phyloP scores from a whole-genome alignment of 2,797 vertebrate genomes.

The Acanthopagrus latus region DNA sequence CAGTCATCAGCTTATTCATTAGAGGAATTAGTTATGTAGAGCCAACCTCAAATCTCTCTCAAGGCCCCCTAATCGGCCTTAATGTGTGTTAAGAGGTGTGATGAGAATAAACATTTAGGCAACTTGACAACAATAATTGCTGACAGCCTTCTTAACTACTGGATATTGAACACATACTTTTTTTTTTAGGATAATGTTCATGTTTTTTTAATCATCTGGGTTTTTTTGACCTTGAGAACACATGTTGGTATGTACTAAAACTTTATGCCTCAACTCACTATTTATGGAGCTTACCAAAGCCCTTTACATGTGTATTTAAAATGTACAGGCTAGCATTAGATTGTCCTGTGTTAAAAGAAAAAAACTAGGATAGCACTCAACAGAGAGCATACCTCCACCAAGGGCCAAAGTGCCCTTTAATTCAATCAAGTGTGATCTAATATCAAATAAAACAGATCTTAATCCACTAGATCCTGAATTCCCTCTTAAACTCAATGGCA shows the following conservation, averaged over 20 bases:
- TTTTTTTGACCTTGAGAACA: neutral
- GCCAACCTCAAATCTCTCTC: conserved; percentile 5
- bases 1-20: conserved; percentile 17
- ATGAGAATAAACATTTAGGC: conserved; percentile 12
- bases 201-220: conserved; percentile 19
- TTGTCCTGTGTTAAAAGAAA: neutral
- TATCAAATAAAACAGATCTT: too few species aligned
- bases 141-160: conserved; percentile 29
- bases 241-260: neutral
- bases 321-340: neutral
- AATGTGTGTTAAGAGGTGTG: conserved; percentile 20
- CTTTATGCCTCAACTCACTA: neutral
- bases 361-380: too few species aligned
- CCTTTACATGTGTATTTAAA: neutral
- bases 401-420: too few species aligned
- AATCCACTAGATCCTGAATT: too few species aligned
- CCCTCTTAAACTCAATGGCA: neutral
- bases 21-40: conserved; percentile 9
- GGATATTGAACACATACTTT: conserved; percentile 21
- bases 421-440: too few species aligned
- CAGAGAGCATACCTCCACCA: too few species aligned
- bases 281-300: neutral
- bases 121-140: conserved; percentile 29
- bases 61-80: conserved; percentile 1
- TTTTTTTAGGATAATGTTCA: conserved; percentile 8